Base-by-base conservation (phyloP, 2,797 vertebrate species). In the Gymnoscopelus braueri region DNA sequence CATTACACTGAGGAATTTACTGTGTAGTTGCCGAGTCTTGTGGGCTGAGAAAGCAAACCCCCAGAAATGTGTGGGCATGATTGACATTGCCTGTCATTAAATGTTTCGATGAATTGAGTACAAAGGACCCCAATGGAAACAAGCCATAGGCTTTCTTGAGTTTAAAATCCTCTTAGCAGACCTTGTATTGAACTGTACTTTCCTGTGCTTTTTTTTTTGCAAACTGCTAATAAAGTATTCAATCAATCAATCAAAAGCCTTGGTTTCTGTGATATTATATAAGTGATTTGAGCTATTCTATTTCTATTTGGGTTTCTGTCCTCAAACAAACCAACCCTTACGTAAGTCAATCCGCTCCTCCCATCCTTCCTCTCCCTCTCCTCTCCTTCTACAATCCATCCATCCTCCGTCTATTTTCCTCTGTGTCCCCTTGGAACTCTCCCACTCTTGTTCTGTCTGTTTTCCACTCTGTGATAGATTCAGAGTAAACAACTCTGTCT, bases 401-500 rank as follows among this genome's bases (percentile, higher is more conserved):
- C 51, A 1, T 74, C 72, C 35, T 65, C 15, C 63, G 59, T 39
- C 57, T 26, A 15, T 29, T 52, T 54, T 15, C 6, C 9, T 64
- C 8, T 13, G 7, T 29, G 23, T 57, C 55, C 24, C 8, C 12
- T 26, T 4, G 5, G 7, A 14, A 19, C 13, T 52, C 11, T 52
- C 7, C 59, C 9, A 55, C 51, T 60, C 48, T 58, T 19, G 1
- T 49, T 5, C 32, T 29, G 49, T 60, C 60, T 78, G 83, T 71
- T 56, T 66, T 71, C 62, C 60, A 19, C 72, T 57, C 13, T 15
- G 61, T 80, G 73, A 87, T 84, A 51, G 78, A 86, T 70, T 84
- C 54, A 59, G 44, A 32, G 35, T 74, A 72, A 71, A 75, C 66
- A 67, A 60, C 54, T 24, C 61, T 70, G 57, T 59, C 54, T 32